Percentiles rank a stretch among this genome's conserved stretches.
These are phyloP conservation scores for Melanaphis sacchari DNA, from an alignment of 1,140 invertebrate genomes.

Conservation along the genomic window DNA sequence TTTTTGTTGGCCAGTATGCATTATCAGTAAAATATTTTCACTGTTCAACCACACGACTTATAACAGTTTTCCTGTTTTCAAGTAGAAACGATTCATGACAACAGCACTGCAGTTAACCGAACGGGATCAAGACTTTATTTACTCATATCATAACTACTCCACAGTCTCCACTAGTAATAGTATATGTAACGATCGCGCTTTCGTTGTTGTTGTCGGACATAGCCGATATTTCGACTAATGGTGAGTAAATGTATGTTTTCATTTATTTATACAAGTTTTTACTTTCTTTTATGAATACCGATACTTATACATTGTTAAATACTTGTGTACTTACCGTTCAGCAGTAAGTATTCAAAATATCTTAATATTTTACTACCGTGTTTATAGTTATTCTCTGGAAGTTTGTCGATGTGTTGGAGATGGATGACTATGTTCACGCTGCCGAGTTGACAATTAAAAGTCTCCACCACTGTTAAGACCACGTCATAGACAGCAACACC, in stretches of 20 bases:
- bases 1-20: not conserved
- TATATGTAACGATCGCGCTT: not conserved
- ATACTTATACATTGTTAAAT: not conserved
- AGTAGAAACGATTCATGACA: not conserved
- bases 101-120: not conserved
- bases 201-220: not conserved
- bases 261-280: not conserved
- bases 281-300: not conserved
- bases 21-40: not conserved
- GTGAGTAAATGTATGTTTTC: not conserved
- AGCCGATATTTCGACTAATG: not conserved
- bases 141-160: too few species aligned
- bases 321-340: not conserved
- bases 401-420: not conserved
- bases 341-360: not conserved
- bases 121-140: not conserved
- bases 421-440: not conserved
- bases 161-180: not conserved
- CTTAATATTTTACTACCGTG: not conserved
- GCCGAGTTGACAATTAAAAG: not conserved
- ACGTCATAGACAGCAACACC: not conserved
- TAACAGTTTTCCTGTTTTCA: not conserved
- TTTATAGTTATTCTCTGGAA: not conserved
- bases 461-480: not conserved
- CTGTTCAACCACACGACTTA: not conserved